Evolutionary conservation across 2,797 vertebrate genomes (phyloP), one percentile per base, ranked within the genome.

Genomic region (Sebastes vulpes): DNA sequence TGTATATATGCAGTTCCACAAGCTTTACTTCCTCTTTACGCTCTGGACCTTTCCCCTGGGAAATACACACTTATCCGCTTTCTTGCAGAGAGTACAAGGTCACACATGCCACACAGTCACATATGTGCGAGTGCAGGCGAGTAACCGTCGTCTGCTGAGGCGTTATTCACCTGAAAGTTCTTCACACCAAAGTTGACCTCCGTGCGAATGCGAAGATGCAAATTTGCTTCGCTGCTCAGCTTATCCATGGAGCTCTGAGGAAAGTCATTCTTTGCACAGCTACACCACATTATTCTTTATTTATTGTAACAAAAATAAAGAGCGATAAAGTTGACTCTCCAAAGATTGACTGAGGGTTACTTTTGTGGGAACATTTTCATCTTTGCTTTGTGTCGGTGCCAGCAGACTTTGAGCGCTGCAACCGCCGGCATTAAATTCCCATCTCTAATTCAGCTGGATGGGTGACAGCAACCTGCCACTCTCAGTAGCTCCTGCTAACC

Each of bases 391-490:
- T 66, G 28, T 5, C 29, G 46, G 53, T 29, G 81, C 79, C 83
- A 80, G 75, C 68, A 83, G 81, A 84, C 71, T 77, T 20, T 28
- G 31, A 75, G 74, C 26, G 9, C 20, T 25, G 61, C 75, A 65
- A 65, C 57, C 5, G 29, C 38, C 72, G 58, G 42, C 69, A 59
- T 81, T 76, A 78, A 77, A 81, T 53, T 84, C 72, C 70, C 75
- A 61, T 83, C 66, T 83, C 68, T 79, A 68, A 83, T 90, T 87
- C 78, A 76, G 81, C 84, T 88, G 88, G 85, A 91, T 52, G 71
- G 70, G 23, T 75, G 76, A 87, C 80, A 84, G 87, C 79, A 76
- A 59, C 65, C 84, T 89, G 83, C 75, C 83, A 80, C 76, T 91
- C 87, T 82, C 72, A 65, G 53, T 1, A 12, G 42, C 70, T 66